Evolutionary conservation across 1,140 invertebrate genomes (phyloP).

Genomic region (Drepana arcuata): DNA sequence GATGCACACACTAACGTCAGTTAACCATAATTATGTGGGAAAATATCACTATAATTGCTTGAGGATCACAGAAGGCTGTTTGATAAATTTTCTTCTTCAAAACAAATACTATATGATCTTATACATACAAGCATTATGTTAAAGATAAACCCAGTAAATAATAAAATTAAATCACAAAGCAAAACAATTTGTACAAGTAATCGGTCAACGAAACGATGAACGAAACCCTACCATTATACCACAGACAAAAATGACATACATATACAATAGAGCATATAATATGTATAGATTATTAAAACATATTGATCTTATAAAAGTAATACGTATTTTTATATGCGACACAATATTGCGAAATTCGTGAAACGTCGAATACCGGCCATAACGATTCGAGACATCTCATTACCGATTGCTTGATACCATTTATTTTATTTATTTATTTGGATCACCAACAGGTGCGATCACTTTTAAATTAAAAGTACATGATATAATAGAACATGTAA

Average conservation of each 20-base stretch:
- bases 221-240: slow-evolving; percentile 46
- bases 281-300: neutral
- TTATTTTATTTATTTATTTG: too few relatives aligned
- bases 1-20: slow-evolving; percentile 68
- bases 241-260: slow-evolving; percentile 17
- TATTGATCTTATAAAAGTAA: neutral
- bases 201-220: slow-evolving; percentile 51
- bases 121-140: slow-evolving; percentile 44
- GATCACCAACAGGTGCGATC: too few relatives aligned
- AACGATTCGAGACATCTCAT: too few relatives aligned
- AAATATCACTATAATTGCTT: slow-evolving; percentile 65
- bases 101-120: slow-evolving; percentile 22
- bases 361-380: too few relatives aligned
- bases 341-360: too few relatives aligned
- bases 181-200: slow-evolving; percentile 59
- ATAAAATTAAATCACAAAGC: slow-evolving; percentile 55
- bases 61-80: slow-evolving; percentile 49
- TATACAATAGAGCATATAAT: neutral
- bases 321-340: too few relatives aligned
- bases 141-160: slow-evolving; percentile 36
- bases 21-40: slow-evolving; percentile 71
- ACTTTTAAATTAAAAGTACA: too few relatives aligned
- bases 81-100: slow-evolving; percentile 21
- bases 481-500: too few relatives aligned
- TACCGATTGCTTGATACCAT: too few relatives aligned